Conservation (phyloP, 2,888 invertebrate species). For the Tenthredo notha region DNA sequence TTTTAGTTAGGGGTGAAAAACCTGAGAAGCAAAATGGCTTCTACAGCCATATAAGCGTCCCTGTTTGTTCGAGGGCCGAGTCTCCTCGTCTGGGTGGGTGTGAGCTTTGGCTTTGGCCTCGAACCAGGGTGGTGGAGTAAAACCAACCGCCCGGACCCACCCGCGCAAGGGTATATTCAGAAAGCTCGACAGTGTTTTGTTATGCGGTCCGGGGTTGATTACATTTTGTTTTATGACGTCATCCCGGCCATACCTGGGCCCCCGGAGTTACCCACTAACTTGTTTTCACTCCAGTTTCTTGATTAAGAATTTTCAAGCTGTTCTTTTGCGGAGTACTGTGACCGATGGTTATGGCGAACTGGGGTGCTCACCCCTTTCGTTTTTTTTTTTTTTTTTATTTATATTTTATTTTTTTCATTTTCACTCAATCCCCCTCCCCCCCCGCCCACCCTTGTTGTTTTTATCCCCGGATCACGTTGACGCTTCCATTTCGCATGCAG, state of each 20-base stretch:
- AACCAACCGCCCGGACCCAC: not conserved
- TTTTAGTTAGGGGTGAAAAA: not conserved
- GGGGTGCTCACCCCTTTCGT: not conserved
- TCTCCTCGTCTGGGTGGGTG: not conserved
- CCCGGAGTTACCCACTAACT: constrained; percentile 38
- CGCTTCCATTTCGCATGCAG: not conserved
- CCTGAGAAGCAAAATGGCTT: constrained; percentile 11
- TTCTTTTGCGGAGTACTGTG: constrained; percentile 46
- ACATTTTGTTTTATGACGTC: constrained; percentile 62
- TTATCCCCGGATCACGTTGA: not conserved
- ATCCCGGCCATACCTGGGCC: constrained; percentile 47
- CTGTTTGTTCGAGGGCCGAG: constrained; percentile 5
- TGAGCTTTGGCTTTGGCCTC: not conserved
- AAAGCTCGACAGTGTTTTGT: constrained; percentile 55
- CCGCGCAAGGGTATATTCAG: constrained; percentile 41
- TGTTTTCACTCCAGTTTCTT: constrained; percentile 50
- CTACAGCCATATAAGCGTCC: constrained; percentile 36
- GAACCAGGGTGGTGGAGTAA: not conserved
- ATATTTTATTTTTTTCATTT: not conserved
- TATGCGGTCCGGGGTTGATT: constrained; percentile 60
- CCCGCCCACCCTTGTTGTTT: not conserved
- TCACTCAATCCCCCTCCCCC: not conserved
- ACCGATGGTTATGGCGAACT: constrained; percentile 40
- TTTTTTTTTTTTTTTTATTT: not conserved
- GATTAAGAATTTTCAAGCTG: constrained; percentile 52